Base-by-base conservation (phyloP, 2,888 invertebrate genomes). In the Campaea margaritaria region DNA sequence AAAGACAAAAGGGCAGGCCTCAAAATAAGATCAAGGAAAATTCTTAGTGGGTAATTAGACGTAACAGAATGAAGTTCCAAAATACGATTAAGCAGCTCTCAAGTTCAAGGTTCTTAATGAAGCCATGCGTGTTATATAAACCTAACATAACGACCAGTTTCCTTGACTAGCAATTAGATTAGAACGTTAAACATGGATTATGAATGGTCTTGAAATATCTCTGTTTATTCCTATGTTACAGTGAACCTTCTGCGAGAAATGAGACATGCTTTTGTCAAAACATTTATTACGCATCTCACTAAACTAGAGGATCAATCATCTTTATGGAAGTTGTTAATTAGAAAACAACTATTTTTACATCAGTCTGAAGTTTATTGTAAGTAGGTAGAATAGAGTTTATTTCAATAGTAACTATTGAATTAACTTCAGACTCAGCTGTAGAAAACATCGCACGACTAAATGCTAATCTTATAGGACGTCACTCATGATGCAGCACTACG, bases 401-500 rank as follows among this genome's bases (percentile, higher is more conserved):
- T n/a, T n/a, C n/a, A n/a, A n/a, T n/a, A n/a, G n/a, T n/a, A n/a
- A n/a, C n/a, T n/a, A n/a, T n/a, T n/a, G n/a, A n/a, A n/a, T n/a
- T n/a, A n/a, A n/a, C n/a, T n/a, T n/a, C n/a, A n/a, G n/a, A n/a
- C n/a, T n/a, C n/a, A n/a, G n/a, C n/a, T n/a, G n/a, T n/a, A n/a
- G n/a, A n/a, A n/a, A n/a, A n/a, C n/a, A n/a, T n/a, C n/a, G n/a
- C n/a, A n/a, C n/a, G n/a, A 21, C 21, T 21, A 21, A 21, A 21
- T 21, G 21, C 5, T 21, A 21, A 21, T 2, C 21, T n/a, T n/a
- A 11, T 15, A 16, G 36, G 42, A 55, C 60, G 54, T 55, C 54
- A 60, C 16, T 11, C 8, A 43, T 50, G 60, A 60, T 54, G 50
- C 47, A 47, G n/a, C 34, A 14, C 42, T 50, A 60, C 60, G 60